phyloP scores from a whole-genome alignment of 92 coral and sea anemone genomes.

The Chrysogorgia sp. region DNA sequence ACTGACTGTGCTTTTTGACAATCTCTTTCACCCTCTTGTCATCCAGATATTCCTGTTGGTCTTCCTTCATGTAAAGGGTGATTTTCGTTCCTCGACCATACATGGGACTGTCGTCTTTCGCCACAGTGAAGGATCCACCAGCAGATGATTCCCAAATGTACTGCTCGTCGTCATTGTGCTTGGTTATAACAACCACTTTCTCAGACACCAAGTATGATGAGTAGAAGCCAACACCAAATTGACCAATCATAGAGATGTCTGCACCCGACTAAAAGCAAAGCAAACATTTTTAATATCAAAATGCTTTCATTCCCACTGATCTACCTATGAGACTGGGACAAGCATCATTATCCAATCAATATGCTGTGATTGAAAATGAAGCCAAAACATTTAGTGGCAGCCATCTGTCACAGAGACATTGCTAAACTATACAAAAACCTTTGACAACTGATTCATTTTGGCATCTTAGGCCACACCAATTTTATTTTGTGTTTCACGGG shows the following conservation, averaged over 20 bases:
- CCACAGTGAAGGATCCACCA: slow-evolving; percentile 97
- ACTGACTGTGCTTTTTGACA: slow-evolving; percentile 98
- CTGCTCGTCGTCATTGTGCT: slow-evolving; percentile 98
- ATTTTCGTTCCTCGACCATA: slow-evolving; percentile 91
- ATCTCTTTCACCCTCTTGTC: slow-evolving; percentile 87
- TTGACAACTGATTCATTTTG: too few relatives aligned
- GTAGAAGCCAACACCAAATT: slow-evolving; percentile 99
- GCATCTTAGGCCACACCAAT: too few relatives aligned
- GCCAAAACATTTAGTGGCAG: too few relatives aligned
- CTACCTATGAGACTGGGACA: too few relatives aligned
- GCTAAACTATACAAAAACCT: too few relatives aligned
- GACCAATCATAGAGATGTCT: slow-evolving; percentile 99
- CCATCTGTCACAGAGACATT: too few relatives aligned
- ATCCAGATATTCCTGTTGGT: slow-evolving; percentile 83
- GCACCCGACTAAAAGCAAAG: slow-evolving; percentile 85
- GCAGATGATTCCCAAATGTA: slow-evolving; percentile 98
- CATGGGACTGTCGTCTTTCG: slow-evolving; percentile 78
- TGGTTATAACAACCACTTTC: slow-evolving; percentile 88
- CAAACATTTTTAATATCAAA: too few relatives aligned
- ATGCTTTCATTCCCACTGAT: too few relatives aligned
- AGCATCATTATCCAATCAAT: too few relatives aligned
- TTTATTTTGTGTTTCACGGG: too few relatives aligned
- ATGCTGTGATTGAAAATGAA: too few relatives aligned
- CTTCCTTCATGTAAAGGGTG: slow-evolving; percentile 87
- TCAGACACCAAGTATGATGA: slow-evolving; percentile 94